Base-by-base conservation (phyloP, 1,140 invertebrate genomes). In the Drosophila hydei region DNA sequence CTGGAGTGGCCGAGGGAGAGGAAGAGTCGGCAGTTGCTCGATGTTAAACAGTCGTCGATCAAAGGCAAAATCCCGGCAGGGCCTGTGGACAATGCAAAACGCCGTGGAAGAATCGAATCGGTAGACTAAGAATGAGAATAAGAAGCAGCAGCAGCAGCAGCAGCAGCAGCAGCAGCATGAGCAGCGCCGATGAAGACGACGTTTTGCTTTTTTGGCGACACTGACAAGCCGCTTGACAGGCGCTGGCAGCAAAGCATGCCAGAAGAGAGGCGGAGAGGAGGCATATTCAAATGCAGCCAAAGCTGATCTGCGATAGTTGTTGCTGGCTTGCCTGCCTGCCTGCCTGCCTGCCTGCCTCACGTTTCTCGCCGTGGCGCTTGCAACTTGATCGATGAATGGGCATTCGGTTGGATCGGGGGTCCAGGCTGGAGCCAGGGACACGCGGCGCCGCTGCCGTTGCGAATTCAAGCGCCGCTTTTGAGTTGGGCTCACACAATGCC, bases 301-400 rank as follows among this genome's bases (percentile, higher is more conserved):
- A 38, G 63, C 70, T 71, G 80, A 84, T 85, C 64, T 40, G 54
- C 62, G 77, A 73, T 76, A 71, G 51, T 67, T 80, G 62, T 36
- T 45, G 30, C 12, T 19, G 55, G 11, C 38, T 40, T 48, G 12
- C 25, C 72, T 40, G 36, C 12, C 38, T 16, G 38, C 38, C 38
- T 2, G 0, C 12, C 36, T 3, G 3, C 36, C 14, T 6, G 36
- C 12, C n/a, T 16, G 77, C 80, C 80, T 85, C 80, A 77, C 81
- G 80, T 87, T 87, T 75, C 80, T 85, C 74, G 80, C 77, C 81
- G 83, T 87, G 83, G 81, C 81, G 83, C 83, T 88, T 88, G 78
- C 81, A 88, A 88, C 71, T 88, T 87, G 81, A 87, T 87, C 81
- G 81, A 87, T 87, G 81, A 87, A 87, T 87, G 81, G 81, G 70